Evolutionary conservation across 2,113 vertebrate species (phyloP).

Genomic region (Stomatorhinus ivindoensis): DNA sequence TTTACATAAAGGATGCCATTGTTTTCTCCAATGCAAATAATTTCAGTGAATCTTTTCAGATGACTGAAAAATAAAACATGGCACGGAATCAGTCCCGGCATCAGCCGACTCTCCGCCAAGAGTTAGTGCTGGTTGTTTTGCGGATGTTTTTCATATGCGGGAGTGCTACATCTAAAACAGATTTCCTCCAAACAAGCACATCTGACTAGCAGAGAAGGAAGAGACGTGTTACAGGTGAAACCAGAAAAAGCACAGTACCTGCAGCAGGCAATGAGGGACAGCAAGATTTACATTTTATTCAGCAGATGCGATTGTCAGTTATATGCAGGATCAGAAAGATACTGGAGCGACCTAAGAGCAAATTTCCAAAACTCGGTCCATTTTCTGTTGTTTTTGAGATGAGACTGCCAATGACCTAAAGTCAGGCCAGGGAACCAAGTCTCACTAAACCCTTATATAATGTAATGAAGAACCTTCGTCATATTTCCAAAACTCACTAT

Average conservation of each 20-base stretch:
- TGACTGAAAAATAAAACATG: slow-evolving; percentile 7
- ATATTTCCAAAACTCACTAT: background rate
- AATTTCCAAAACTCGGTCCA: background rate
- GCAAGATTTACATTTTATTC: background rate
- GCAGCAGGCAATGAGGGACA: background rate
- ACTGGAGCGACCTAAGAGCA: background rate
- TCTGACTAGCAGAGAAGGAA: background rate
- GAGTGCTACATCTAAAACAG: background rate
- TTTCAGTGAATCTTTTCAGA: slow-evolving; percentile 25
- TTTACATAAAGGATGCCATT: slow-evolving; percentile 15
- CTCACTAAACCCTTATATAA: background rate
- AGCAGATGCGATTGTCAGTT: background rate
- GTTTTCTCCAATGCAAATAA: slow-evolving; percentile 30
- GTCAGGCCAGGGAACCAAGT: background rate
- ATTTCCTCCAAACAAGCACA: background rate
- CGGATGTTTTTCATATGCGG: slow-evolving; percentile 8
- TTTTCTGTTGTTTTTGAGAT: background rate
- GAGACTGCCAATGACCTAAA: background rate
- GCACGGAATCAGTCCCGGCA: background rate
- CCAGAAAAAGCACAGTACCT: background rate
- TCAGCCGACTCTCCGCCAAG: background rate
- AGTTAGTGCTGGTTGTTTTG: background rate
- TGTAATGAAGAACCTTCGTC: background rate
- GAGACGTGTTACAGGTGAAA: background rate
- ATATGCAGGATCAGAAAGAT: background rate